Evolutionary conservation across 2,113 vertebrate genomes (phyloP).

Genomic region (human (Homo sapiens)): GRCh38 chr9:68421001-68421500

Average conservation of each 20-base stretch:
- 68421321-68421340: background rate
- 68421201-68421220: background rate
- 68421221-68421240: background rate
- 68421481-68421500: no score
- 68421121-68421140: background rate
- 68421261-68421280: background rate
- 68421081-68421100: background rate
- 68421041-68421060: background rate
- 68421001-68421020: constrained; percentile 5
- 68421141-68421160: background rate
- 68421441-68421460: no score
- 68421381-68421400: background rate
- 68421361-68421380: background rate
- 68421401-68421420: background rate
- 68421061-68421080: no score
- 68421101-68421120: background rate
- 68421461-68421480: no score
- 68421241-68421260: background rate
- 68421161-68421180: background rate
- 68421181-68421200: background rate
- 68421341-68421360: background rate
- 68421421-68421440: background rate
- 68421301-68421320: background rate
- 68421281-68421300: background rate
- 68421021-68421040: background rate